Percentiles rank a stretch among this genome's conserved stretches.
These are phyloP conservation scores for Hiodon alosoides DNA, from an alignment of 2,113 vertebrate genomes.

Conservation along the genomic window DNA sequence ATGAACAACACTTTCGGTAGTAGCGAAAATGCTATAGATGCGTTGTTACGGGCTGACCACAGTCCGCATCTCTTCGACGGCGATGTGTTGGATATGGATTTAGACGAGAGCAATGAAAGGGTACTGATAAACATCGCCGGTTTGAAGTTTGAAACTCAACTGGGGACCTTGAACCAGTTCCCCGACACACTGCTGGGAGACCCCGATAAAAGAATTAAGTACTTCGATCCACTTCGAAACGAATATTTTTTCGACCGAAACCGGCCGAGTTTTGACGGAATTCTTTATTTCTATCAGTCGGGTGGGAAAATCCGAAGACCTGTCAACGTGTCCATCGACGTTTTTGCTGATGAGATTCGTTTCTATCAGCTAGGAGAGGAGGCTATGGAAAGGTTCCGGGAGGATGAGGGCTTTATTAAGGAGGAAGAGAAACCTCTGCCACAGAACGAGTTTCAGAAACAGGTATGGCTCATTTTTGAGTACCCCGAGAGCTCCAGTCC, in stretches of 20 bases:
- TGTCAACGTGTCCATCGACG: slow-evolving; percentile 86
- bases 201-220: slow-evolving; percentile 80
- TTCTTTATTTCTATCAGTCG: slow-evolving; percentile 91
- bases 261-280: slow-evolving; percentile 89
- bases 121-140: slow-evolving; percentile 92
- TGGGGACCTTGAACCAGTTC: slow-evolving; percentile 88
- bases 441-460: slow-evolving; percentile 80
- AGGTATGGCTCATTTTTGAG: slow-evolving; percentile 95
- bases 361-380: slow-evolving; percentile 91
- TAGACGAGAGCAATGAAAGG: slow-evolving; percentile 67
- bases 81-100: slow-evolving; percentile 60
- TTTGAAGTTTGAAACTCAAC: slow-evolving; percentile 86
- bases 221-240: slow-evolving; percentile 90
- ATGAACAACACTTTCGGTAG: slow-evolving; percentile 65
- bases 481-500: slow-evolving; percentile 88
- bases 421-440: slow-evolving; percentile 80
- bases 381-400: slow-evolving; percentile 70
- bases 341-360: slow-evolving; percentile 87
- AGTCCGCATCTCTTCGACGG: slow-evolving; percentile 68
- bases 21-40: slow-evolving; percentile 63
- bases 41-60: slow-evolving; percentile 67
- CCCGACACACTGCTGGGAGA: slow-evolving; percentile 87
- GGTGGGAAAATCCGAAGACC: slow-evolving; percentile 85
- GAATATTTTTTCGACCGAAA: slow-evolving; percentile 96
- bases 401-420: too few relatives aligned